Conservation (phyloP, 2,888 invertebrate genomes). For the Eupeodes latifasciatus region DNA sequence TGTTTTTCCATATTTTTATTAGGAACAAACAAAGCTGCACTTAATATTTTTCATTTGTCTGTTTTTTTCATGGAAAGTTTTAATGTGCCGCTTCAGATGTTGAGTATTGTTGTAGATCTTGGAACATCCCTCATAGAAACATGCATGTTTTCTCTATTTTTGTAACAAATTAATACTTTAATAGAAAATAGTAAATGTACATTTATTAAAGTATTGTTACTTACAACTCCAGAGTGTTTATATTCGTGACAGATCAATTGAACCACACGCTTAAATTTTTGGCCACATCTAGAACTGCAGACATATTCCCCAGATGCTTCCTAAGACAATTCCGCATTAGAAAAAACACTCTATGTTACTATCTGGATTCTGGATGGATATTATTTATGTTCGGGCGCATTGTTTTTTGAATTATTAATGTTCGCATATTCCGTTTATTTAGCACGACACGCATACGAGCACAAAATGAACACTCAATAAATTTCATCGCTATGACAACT, state of each 20-base stretch:
- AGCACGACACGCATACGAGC: too few relatives aligned
- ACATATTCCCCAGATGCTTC: slow-evolving; percentile 80
- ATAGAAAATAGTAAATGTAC: not conserved
- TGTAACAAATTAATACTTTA: not conserved
- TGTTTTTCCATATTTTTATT: slow-evolving; percentile 86
- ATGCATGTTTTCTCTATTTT: slow-evolving; percentile 86
- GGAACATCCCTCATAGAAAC: slow-evolving; percentile 86
- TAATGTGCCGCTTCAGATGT: slow-evolving; percentile 87
- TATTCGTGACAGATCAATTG: slow-evolving; percentile 86
- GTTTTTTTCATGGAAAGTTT: slow-evolving; percentile 84
- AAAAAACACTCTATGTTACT: slow-evolving; percentile 81
- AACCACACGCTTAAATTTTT: slow-evolving; percentile 85
- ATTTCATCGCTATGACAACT: too few relatives aligned
- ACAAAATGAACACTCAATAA: too few relatives aligned
- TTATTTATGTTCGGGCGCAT: slow-evolving; percentile 79
- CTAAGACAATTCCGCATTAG: slow-evolving; percentile 73
- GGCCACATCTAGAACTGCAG: slow-evolving; percentile 85
- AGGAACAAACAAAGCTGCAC: slow-evolving; percentile 84
- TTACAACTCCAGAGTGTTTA: slow-evolving; percentile 87
- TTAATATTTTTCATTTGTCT: slow-evolving; percentile 78
- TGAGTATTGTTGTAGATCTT: slow-evolving; percentile 87
- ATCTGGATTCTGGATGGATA: slow-evolving; percentile 82
- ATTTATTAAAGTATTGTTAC: slow-evolving; percentile 66
- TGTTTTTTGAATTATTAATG: slow-evolving; percentile 6
- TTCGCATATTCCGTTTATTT: too few relatives aligned